These are phyloP conservation scores for Thamnaconus septentrionalis DNA, from an alignment of 2,113 vertebrate genomes.

Conservation along the genomic window DNA sequence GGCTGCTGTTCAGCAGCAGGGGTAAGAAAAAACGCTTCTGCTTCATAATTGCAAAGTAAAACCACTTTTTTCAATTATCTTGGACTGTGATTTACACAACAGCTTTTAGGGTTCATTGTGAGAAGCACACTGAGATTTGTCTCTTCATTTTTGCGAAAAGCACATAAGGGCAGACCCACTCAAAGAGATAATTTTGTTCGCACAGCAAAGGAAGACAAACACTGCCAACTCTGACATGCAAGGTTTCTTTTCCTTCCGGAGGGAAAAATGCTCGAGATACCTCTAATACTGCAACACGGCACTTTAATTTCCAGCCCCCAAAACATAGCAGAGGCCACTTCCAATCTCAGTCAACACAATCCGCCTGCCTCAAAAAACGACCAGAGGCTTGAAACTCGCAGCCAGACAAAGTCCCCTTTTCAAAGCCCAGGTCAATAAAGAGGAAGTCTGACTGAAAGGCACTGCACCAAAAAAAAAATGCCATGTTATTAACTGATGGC, in stretches of 20 bases:
- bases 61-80: neutral
- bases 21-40: neutral
- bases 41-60: too few relatives aligned
- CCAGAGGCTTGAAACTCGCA: conserved; percentile 18
- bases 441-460: conserved; percentile 39
- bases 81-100: neutral
- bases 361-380: conserved; percentile 18
- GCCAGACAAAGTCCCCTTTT: conserved; percentile 24
- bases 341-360: conserved; percentile 40
- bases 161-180: neutral
- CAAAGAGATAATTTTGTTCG: neutral
- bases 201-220: neutral
- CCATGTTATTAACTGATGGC: conserved; percentile 66
- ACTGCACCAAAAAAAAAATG: conserved; percentile 26
- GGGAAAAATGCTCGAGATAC: neutral
- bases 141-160: conserved; percentile 20
- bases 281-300: neutral
- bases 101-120: conserved; percentile 17
- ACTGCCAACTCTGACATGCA: neutral
- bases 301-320: conserved; percentile 1
- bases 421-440: conserved; percentile 52
- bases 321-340: conserved; percentile 2
- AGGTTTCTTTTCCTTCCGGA: neutral
- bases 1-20: neutral
- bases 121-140: conserved; percentile 2